Base-by-base conservation (phyloP, 2,113 vertebrate genomes). In the Salvator merianae region DNA sequence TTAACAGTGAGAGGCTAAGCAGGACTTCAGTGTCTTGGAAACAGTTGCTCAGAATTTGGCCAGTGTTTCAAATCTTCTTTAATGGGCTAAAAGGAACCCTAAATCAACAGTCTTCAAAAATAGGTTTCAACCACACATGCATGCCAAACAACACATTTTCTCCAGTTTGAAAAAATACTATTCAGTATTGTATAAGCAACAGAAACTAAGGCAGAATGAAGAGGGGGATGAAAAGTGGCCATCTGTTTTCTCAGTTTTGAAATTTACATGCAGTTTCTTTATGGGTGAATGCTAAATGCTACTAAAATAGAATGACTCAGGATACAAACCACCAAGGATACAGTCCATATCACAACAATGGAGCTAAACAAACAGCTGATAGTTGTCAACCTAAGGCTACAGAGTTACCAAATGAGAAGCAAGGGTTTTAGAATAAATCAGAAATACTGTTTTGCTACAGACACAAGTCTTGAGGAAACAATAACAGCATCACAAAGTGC, bases 121-220 rank as follows among this genome's bases (percentile, higher is more conserved):
- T 55, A 89, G 83, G 88, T 93, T 93, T 96, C 89, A 93, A 94
- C 93, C 94, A 94, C 95, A 95, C 93, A 95, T 84, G 92, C 94
- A 93, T 86, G 93, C 88, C 88, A 94, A 89, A 47, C 43, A 47
- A 47, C 5, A 47, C 10, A 9, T 47, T 47, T 47, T 9, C 43
- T 7, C 43, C 43, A 9, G 5, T 9, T 47, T 47, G 5, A 47
- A 5, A 47, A 47, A n/a, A 92, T 87, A 73, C 85, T 69, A 91
- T 84, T 87, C 69, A 95, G 91, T 89, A 87, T 85, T 71, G 85
- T 89, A 88, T 84, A 90, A 90, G 90, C 93, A 90, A 90, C 90
- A 95, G 88, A 91, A 93, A 86, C 90, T 66, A 90, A 93, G 82
- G 90, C 32, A 40, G 13, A 87, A 93, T 84, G 82, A 87, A 89